These are phyloP conservation scores for Norana najaformis DNA, from an alignment of 2,888 invertebrate genomes.

Conservation along the genomic window DNA sequence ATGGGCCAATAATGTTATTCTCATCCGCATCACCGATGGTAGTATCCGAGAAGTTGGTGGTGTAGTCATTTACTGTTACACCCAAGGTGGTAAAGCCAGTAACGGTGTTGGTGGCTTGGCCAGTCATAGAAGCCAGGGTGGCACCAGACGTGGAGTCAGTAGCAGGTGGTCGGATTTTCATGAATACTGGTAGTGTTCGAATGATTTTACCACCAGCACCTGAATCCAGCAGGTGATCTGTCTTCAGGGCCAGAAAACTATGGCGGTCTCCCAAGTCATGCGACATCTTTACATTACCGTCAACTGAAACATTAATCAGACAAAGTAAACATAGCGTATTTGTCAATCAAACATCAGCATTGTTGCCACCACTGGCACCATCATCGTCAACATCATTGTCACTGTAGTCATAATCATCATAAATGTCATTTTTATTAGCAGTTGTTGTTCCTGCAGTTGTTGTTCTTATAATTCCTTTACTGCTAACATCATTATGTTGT, in stretches of 20 bases:
- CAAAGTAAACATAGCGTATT: background rate
- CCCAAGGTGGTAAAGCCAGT: background rate
- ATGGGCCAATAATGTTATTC: background rate
- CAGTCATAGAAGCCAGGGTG: background rate
- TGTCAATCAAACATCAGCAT: too few species aligned
- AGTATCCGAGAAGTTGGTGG: constrained; percentile 2
- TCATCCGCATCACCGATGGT: background rate
- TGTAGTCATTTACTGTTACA: background rate
- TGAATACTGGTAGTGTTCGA: background rate
- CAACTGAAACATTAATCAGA: background rate
- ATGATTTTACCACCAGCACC: background rate
- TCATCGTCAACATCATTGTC: background rate
- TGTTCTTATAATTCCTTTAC: background rate
- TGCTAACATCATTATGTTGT: background rate
- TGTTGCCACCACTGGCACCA: background rate
- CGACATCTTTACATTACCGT: background rate
- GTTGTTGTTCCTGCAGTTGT: background rate
- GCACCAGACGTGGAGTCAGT: background rate
- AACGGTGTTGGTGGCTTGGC: background rate
- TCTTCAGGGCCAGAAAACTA: background rate
- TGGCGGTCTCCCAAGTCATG: background rate
- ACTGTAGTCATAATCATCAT: background rate
- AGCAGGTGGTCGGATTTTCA: constrained; percentile 7
- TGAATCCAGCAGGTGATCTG: background rate
- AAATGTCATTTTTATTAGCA: background rate